Percentiles rank a stretch among this genome's conserved stretches.
These are phyloP conservation scores for Dinoponera quadriceps DNA, from an alignment of 1,140 invertebrate genomes.

Conservation along the genomic window DNA sequence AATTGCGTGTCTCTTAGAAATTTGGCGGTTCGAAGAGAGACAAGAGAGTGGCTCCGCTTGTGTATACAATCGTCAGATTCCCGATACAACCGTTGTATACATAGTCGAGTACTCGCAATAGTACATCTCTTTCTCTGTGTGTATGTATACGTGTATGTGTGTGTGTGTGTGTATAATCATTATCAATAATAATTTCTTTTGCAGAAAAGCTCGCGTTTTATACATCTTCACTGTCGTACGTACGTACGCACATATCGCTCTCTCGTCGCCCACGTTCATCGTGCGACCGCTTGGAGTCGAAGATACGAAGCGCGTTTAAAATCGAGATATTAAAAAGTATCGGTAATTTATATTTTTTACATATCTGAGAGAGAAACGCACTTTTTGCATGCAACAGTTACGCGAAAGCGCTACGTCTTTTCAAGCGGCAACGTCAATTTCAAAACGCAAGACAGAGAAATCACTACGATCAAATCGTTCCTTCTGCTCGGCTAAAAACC, in stretches of 20 bases:
- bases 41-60: slow-evolving; percentile 23
- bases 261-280: background rate
- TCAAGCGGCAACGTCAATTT: slow-evolving; percentile 15
- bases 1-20: slow-evolving; percentile 36
- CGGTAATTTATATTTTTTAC: background rate
- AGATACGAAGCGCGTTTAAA: background rate
- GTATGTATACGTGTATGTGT: too few species aligned
- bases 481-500: background rate
- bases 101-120: slow-evolving; percentile 18
- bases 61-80: slow-evolving; percentile 32
- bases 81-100: slow-evolving; percentile 28
- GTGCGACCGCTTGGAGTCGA: background rate
- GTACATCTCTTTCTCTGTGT: slow-evolving; percentile 19
- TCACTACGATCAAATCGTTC: too few species aligned
- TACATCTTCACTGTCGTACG: background rate
- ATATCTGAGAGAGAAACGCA: background rate
- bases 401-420: background rate
- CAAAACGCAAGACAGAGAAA: slow-evolving; percentile 5
- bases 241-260: slow-evolving; percentile 9
- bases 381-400: background rate
- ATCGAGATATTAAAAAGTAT: background rate
- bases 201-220: slow-evolving; percentile 20
- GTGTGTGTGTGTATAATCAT: slow-evolving; percentile 46
- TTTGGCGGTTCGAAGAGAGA: slow-evolving; percentile 24
- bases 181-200: slow-evolving; percentile 52